These are phyloP conservation scores for Todiramphus saurophagus DNA, from an alignment of 2,113 vertebrate genomes.

Conservation along the genomic window DNA sequence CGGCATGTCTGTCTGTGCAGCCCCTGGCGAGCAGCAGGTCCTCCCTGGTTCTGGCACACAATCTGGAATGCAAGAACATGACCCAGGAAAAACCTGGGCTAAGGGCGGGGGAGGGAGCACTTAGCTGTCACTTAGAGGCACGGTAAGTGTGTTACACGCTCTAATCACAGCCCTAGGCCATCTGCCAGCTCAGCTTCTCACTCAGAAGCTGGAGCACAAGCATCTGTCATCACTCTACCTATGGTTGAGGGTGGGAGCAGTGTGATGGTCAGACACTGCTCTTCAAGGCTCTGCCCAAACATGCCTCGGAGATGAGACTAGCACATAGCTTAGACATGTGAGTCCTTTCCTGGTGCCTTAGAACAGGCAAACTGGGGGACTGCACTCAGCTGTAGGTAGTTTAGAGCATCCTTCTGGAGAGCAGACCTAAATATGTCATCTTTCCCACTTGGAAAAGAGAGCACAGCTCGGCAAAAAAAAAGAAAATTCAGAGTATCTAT, in stretches of 20 bases:
- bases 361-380: not conserved
- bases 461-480: not conserved
- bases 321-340: not conserved
- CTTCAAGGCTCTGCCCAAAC: not conserved
- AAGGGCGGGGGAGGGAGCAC: not conserved
- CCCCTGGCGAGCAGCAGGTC: not conserved
- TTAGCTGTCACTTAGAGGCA: not conserved
- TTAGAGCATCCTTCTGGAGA: not conserved
- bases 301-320: not conserved
- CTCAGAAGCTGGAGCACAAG: not conserved
- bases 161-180: not conserved
- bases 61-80: not conserved
- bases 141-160: not conserved
- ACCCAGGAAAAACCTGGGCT: not conserved
- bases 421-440: not conserved
- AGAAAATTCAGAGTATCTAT: not conserved
- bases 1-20: fast-evolving
- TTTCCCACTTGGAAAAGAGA: not conserved
- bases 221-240: not conserved
- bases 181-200: not conserved
- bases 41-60: not conserved
- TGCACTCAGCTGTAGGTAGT: not conserved
- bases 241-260: fast-evolving
- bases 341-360: not conserved
- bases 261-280: fast-evolving